A percentile compares a stretch with the other conserved stretches of the same genome.
These are phyloP conservation scores for Galerucella pusilla DNA, from an alignment of 2,888 invertebrate genomes.

Conservation along the genomic window DNA sequence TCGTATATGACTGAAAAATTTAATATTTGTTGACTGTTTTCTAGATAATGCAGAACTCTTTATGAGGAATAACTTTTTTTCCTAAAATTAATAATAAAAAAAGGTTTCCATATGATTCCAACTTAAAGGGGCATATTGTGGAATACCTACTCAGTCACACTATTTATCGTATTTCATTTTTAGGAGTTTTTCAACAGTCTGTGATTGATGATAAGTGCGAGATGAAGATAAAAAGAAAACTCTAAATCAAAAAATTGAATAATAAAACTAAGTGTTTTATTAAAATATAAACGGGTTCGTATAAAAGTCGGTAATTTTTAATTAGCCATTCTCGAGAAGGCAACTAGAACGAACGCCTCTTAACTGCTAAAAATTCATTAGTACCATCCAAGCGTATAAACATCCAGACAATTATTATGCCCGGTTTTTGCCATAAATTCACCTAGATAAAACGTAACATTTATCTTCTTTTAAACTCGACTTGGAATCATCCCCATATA, in stretches of 20 bases:
- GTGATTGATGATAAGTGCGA: no score
- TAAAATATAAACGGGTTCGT: not conserved
- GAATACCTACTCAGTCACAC: no score
- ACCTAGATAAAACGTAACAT: conserved; percentile 64
- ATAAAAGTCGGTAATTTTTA: conserved; percentile 18
- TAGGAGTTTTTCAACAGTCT: no score
- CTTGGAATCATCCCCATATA: conserved; percentile 62
- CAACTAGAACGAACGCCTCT: conserved; percentile 14
- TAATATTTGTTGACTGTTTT: no score
- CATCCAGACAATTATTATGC: conserved; percentile 64
- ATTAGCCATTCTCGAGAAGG: conserved; percentile 12
- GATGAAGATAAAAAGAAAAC: not conserved
- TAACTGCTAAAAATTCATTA: conserved; percentile 36
- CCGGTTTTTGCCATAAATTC: conserved; percentile 63
- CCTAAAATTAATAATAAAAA: no score
- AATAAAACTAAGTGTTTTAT: not conserved
- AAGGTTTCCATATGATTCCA: no score
- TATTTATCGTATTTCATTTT: no score
- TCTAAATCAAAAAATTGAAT: not conserved
- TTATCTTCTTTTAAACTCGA: conserved; percentile 65
- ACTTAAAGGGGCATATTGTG: no score
- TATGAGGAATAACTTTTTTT: no score
- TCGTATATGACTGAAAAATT: no score
- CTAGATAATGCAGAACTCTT: no score
- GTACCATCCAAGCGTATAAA: conserved; percentile 59